These are phyloP conservation scores for Ptilonorhynchus violaceus DNA, from an alignment of 2,113 vertebrate species.

Conservation along the genomic window DNA sequence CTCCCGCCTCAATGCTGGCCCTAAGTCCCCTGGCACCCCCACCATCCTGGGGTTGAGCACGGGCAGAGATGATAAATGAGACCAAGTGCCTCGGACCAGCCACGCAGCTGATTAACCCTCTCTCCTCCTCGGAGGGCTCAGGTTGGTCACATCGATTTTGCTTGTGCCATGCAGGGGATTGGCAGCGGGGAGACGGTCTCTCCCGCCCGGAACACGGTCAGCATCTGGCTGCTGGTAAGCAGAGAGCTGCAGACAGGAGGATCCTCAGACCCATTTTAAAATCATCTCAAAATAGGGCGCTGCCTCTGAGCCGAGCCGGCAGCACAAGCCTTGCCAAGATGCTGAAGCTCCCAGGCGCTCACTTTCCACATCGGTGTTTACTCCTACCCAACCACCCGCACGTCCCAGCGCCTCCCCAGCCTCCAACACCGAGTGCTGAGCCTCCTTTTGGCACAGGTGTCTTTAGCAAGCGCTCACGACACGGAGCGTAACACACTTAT, in stretches of 20 bases:
- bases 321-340: neutral
- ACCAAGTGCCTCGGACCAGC: neutral
- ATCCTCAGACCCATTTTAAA: neutral
- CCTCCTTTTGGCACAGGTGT: neutral
- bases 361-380: neutral
- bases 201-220: neutral
- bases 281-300: neutral
- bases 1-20: neutral
- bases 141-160: rapidly evolving
- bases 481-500: neutral
- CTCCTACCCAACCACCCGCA: neutral
- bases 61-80: neutral
- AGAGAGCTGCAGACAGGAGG: neutral
- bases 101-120: neutral
- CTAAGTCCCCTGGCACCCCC: neutral
- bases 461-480: neutral
- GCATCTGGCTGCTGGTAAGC: neutral
- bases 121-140: neutral
- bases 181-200: neutral
- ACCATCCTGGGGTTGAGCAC: neutral
- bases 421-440: neutral
- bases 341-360: neutral
- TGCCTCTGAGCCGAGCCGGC: neutral
- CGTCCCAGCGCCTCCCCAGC: neutral
- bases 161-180: rapidly evolving